phyloP scores from a whole-genome alignment of 2,797 vertebrate species.

The Leptatherina wallacei region DNA sequence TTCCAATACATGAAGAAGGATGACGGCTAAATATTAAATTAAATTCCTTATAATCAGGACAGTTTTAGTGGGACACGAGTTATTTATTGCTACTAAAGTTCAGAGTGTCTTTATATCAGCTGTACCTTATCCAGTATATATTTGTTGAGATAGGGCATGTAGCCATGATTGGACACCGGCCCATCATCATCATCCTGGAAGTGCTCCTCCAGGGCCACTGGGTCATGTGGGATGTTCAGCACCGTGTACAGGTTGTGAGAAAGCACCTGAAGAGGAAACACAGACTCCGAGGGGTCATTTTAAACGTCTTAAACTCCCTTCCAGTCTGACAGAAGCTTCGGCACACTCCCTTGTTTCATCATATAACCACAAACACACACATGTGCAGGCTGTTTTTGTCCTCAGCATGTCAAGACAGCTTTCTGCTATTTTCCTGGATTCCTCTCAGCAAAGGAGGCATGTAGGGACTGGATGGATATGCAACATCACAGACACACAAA shows the following conservation, averaged over 20 bases:
- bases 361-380: constrained; percentile 32
- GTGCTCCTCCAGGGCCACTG: constrained; percentile 95
- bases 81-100: too few relatives aligned
- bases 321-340: not conserved
- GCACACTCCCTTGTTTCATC: constrained; percentile 24
- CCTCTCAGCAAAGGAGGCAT: constrained; percentile 56
- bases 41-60: not conserved
- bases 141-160: constrained; percentile 99
- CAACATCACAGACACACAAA: not conserved
- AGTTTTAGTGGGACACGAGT: too few relatives aligned
- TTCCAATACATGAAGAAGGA: too few relatives aligned
- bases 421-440: constrained; percentile 71
- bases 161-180: constrained; percentile 97
- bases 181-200: constrained; percentile 97
- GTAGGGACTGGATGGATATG: constrained; percentile 67
- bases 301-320: not conserved
- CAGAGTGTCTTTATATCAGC: not conserved
- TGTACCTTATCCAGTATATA: constrained; percentile 97
- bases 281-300: not conserved
- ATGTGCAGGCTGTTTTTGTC: constrained; percentile 34
- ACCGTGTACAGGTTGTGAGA: constrained; percentile 99
- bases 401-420: constrained; percentile 75
- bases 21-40: too few relatives aligned
- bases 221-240: constrained; percentile 94
- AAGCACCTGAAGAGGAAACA: constrained; percentile 86